Conservation (phyloP, 2,797 vertebrate genomes). For the Hipposideros larvatus region DNA sequence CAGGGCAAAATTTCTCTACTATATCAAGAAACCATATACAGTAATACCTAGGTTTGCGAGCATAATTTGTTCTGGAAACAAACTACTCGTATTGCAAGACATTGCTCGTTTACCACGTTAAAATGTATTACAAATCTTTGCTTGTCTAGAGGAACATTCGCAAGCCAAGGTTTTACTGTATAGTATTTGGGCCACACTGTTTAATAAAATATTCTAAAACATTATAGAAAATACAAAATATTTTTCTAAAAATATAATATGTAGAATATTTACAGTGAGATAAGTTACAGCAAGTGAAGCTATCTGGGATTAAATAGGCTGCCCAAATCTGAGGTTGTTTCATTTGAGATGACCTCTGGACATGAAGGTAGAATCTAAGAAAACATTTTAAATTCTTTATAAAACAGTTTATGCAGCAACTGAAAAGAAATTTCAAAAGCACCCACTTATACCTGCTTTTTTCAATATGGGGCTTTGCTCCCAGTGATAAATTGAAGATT, state of each 20-base stretch:
- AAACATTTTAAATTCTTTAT: not conserved
- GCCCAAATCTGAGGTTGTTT: not conserved
- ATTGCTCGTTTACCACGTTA: no score
- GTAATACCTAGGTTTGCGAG: no score
- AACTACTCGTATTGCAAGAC: no score
- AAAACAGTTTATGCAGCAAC: not conserved
- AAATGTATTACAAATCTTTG: no score
- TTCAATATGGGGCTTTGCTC: not conserved
- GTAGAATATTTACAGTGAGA: not conserved
- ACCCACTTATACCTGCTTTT: not conserved
- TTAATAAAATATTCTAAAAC: not conserved
- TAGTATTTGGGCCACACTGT: not conserved
- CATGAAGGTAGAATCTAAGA: not conserved
- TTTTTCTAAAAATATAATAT: not conserved
- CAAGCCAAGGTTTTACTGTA: no score
- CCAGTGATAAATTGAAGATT: constrained; percentile 23
- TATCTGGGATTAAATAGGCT: not conserved
- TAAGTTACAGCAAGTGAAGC: not conserved
- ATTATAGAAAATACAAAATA: not conserved
- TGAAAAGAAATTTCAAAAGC: constrained; percentile 49
- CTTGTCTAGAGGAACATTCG: no score
- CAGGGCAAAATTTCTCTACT: not conserved
- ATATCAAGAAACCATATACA: not conserved
- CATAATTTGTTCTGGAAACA: no score
- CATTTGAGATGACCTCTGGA: not conserved